Base-by-base conservation (phyloP, 1,140 invertebrate species). In the Melipona quadrifasciata region DNA sequence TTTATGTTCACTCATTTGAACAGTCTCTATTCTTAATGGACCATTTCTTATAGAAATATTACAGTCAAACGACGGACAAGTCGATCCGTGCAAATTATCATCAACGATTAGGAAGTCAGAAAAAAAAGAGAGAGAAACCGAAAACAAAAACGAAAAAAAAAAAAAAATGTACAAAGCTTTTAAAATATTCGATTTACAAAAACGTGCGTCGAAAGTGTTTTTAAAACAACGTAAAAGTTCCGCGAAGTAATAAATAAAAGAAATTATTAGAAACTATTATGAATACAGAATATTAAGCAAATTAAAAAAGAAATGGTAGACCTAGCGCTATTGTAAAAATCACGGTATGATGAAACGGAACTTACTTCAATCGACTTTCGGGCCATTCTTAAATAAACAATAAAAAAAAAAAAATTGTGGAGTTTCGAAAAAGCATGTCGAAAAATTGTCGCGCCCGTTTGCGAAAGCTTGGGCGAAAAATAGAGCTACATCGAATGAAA, bases 31-130 rank as follows among this genome's bases (percentile, higher is more conserved):
- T 58, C 64, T 53, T 64, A 58, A 8, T 64, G 75, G 67, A 79
- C 76, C 82, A 79, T 71, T 68, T 71, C 67, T 67, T 39, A 53
- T 61, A 72, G 39, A 61, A 84, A 72, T 84, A 84, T 84, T 72
- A 79, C 31, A 72, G 53, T 64, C 21, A 31, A 79, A 79, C 27
- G 55, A 78, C 76, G 16, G 67, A 24, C 24, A 55, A 64, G 67
- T 61, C 21, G 47, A 83, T 71, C 76, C 27, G 12, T 34, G 47
- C 65, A 61, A 71, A 34, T 71, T 79, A 17, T 34, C 51, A 4
- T 24, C 8, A 39, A 19, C 16, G 67, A 79, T 67, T 72, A 19
- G 6, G 5, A 68, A 70, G 21, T 47, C n/a, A 39, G 21, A 12
- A 19, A 24, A n/a, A 14, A 39, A 16, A 34, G 24, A 27, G 21